Base-by-base conservation (phyloP, 2,888 invertebrate species). In the Gortyna flavago region DNA sequence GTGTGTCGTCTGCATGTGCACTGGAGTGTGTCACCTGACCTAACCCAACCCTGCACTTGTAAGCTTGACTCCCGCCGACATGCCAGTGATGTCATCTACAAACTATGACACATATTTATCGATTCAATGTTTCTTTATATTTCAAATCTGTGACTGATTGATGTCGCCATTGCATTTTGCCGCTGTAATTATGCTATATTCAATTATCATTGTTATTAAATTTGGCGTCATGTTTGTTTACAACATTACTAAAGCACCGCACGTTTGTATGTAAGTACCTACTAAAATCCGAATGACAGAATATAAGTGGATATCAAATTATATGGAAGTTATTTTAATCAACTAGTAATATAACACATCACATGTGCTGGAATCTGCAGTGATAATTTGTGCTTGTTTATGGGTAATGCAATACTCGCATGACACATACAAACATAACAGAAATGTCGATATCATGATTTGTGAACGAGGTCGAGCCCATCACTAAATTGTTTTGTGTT, bases 1-100 rank as follows among this genome's bases (percentile, higher is more conserved):
- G 75, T 85, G 75, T 85, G 87, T 85, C 86, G 81, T 75, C 88
- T 91, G 91, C 93, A 93, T 93, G 93, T 94, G 94, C 93, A 92
- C 87, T 90, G 90, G 85, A 92, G 93, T 92, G 92, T 93, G 95
- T 92, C 96, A 96, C 96, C 96, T 96, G 96, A 96, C 95, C 96
- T 96, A 93, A 94, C 95, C 93, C 95, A 96, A 96, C 94, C 90
- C 91, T 94, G 94, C 96, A 96, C 95, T 95, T 96, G 96, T 94
- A 85, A 67, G 83, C 82, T 89, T 87, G 91, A 90, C 93, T 93
- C 93, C 93, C 92, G 92, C 92, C 87, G 91, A 84, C 90, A 88
- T 79, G 51, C 29, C 91, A 94, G 95, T 88, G 93, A 90, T 91
- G 94, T 79, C 62, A 79, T 64, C 65, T 61, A 59, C 72, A 25